Base-by-base conservation (phyloP, 2,113 vertebrate genomes). In the Aptenodytes patagonicus region DNA sequence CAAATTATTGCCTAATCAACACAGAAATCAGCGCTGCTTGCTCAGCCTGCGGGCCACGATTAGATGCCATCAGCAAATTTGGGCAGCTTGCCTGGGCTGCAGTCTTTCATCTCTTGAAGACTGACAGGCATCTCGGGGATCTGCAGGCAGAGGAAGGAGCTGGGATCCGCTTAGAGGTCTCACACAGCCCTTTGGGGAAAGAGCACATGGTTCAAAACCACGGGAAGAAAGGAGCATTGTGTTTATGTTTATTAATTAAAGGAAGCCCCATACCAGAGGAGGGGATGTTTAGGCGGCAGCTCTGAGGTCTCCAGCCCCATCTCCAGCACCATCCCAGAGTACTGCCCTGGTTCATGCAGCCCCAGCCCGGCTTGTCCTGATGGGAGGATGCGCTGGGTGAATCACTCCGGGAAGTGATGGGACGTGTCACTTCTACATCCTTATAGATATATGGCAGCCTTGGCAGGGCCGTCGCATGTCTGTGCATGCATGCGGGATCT, bases 41-140 rank as follows among this genome's bases (percentile, higher is more conserved):
- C 95, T 96, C 93, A 97, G 96, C 96, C 96, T 92, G 93, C 70
- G 0, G 96, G 92, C 92, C 95, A 95, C 96, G 93, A 95, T 96
- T 96, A 97, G 96, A 97, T 95, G 92, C 92, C 95, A 96, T 97
- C 96, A 97, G 93, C 96, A 93, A 85, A 96, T 96, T 87, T 94
- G 93, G 95, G 95, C 96, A 97, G 90, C 92, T 94, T 96, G 93
- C 96, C 96, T 96, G 93, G 87, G 82, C 90, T 97, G 96, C 87
- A 86, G 93, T 90, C 87, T 96, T 97, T 97, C 85, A 92, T 96
- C 78, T 93, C 69, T 44, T 70, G 80, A 92, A 92, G 91, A 77
- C 62, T 96, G 92, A 94, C 66, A 85, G 78, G 84, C 92, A 83
- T 61, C 71, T 73, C 36, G 6, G 19, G 46, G 84, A 96, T 91